These are phyloP conservation scores for Muntiacus muntjak DNA, from an alignment of 2,113 vertebrate genomes.

Conservation along the genomic window DNA sequence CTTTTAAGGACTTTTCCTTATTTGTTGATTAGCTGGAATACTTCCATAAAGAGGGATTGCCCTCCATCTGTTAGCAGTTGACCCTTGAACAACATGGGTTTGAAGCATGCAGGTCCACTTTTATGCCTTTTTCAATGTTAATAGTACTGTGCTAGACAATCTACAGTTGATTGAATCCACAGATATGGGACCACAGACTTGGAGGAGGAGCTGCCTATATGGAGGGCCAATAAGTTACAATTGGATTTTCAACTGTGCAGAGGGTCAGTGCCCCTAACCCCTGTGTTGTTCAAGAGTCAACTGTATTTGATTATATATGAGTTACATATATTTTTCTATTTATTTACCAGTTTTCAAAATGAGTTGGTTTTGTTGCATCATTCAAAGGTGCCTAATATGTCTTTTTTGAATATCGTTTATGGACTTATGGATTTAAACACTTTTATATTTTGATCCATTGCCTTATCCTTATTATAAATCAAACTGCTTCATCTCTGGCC, in stretches of 20 bases:
- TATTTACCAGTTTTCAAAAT: conserved; percentile 28
- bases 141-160: not conserved
- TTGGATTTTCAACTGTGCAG: not conserved
- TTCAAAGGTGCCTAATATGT: not conserved
- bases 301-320: not conserved
- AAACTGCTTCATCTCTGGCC: not conserved
- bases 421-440: not conserved
- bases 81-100: not conserved
- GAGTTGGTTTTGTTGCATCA: conserved; percentile 5
- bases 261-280: not conserved
- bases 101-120: not conserved
- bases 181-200: not conserved
- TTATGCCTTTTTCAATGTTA: not conserved
- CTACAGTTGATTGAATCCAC: not conserved
- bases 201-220: not conserved
- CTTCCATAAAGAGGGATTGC: conserved; percentile 13
- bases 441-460: not conserved
- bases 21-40: conserved; percentile 3
- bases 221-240: not conserved
- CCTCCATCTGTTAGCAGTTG: not conserved
- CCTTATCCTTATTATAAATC: not conserved
- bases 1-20: not conserved
- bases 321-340: not conserved
- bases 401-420: conserved; percentile 16
- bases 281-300: not conserved